Percentiles rank a stretch among this genome's conserved stretches.
These are phyloP conservation scores for Lacanobia wlatinum DNA, from an alignment of 2,888 invertebrate species.

Conservation along the genomic window DNA sequence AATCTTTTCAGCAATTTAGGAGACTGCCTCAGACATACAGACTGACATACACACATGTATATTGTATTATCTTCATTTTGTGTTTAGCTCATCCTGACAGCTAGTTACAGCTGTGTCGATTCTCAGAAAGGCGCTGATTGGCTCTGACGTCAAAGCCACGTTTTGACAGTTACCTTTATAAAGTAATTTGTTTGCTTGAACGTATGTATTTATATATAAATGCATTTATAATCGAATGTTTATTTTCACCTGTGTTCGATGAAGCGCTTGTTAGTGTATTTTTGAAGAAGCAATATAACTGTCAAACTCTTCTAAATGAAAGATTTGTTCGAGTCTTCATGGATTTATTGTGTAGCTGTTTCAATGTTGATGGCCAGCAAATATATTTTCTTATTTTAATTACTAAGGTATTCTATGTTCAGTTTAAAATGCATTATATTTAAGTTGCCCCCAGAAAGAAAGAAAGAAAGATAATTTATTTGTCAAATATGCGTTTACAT, in stretches of 20 bases:
- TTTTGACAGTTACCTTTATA: slow-evolving; percentile 56
- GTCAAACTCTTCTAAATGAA: slow-evolving; percentile 32
- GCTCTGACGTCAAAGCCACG: slow-evolving; percentile 47
- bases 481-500: too few relatives aligned
- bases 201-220: slow-evolving; percentile 28
- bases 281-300: slow-evolving; percentile 31
- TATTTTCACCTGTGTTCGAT: slow-evolving; percentile 54
- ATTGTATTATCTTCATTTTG: background rate
- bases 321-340: background rate
- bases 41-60: background rate
- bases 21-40: slow-evolving; percentile 1
- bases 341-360: background rate
- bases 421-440: background rate
- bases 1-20: slow-evolving; percentile 7
- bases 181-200: slow-evolving; percentile 65
- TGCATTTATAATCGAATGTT: slow-evolving; percentile 57
- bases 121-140: slow-evolving; percentile 58
- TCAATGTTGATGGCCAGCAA: background rate
- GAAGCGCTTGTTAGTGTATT: slow-evolving; percentile 43
- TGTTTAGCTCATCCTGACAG: slow-evolving; percentile 35
- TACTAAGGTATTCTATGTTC: too few relatives aligned
- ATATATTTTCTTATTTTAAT: too few relatives aligned
- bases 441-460: too few relatives aligned
- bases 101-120: slow-evolving; percentile 24
- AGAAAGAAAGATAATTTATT: too few relatives aligned